Evolutionary conservation across 2,797 vertebrate genomes (phyloP).

Genomic region (Morus bassanus): DNA sequence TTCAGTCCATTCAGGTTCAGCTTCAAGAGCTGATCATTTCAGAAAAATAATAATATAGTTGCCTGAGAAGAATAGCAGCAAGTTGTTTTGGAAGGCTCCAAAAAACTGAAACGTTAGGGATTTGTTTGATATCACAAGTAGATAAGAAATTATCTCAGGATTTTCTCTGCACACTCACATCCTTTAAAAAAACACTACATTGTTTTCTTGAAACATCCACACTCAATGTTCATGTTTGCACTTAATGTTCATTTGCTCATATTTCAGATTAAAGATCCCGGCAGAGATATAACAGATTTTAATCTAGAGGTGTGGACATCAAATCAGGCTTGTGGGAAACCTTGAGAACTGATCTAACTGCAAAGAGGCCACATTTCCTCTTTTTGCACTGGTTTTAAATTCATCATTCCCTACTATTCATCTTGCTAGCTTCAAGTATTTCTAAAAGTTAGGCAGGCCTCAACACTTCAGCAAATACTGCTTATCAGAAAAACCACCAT

Average conservation of each 20-base stretch:
- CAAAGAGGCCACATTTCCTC: neutral
- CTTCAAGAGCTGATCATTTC: neutral
- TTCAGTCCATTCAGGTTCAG: neutral
- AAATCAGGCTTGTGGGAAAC: neutral
- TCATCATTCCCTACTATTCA: neutral
- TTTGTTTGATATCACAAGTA: neutral
- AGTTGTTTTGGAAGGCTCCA: neutral
- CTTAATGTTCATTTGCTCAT: neutral
- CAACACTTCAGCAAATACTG: neutral
- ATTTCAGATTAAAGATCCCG: neutral
- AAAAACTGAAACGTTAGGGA: neutral
- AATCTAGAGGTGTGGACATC: rapidly evolving
- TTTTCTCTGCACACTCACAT: neutral
- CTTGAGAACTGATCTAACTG: neutral
- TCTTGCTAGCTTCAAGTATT: neutral
- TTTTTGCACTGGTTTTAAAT: neutral
- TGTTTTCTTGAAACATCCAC: neutral
- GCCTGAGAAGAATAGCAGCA: neutral
- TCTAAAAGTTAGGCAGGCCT: neutral
- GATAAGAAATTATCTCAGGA: neutral
- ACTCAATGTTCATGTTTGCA: neutral
- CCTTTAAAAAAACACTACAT: neutral
- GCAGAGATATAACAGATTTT: neutral
- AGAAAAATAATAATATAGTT: neutral
- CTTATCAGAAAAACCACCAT: neutral